Base-by-base conservation (phyloP, 1,140 invertebrate genomes). In the Caenorhabditis briggsae region DNA sequence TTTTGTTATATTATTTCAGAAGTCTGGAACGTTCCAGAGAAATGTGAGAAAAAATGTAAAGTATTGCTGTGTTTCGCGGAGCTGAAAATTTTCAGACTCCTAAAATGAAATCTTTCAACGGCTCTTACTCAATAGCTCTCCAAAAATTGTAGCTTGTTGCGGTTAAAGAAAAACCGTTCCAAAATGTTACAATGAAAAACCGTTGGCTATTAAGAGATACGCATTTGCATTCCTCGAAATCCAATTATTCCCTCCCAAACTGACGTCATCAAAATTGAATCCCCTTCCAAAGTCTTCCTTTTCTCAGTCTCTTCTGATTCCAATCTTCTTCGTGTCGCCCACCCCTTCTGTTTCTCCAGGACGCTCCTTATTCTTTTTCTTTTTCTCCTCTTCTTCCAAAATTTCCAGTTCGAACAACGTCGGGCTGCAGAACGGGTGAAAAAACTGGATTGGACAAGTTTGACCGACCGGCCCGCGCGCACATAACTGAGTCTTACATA, bases 391-490 rank as follows among this genome's bases (percentile, higher is more conserved):
- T 3, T 33, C 33, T 33, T 33, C 33, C 3, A 33, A 33, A 16
- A 78, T 50, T 78, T 78, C 70, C 70, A 78, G 70, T 78, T 78
- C 70, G 70, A 78, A 78, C 70, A 23, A 78, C 46, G n/a, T 78
- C 46, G n/a, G 11, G 53, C 33, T 33, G 33, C 9, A 50, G 70
- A 78, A 78, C 46, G 43, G 70, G 70, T 50, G 70, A 78, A 78
- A 78, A 78, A 78, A 78, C 70, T 78, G 70, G 70, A 78, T 78
- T 78, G 70, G 70, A 23, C 70, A 78, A 78, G 70, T 78, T 78
- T 11, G 46, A 46, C 2, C 70, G 70, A n/a, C 70, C 46, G 65
- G 11, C 18, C 46, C 23, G 46, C 46, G 70, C 46, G 46, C 70
- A 78, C 70, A 78, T 78, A 46, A 78, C 70, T 78, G 43, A 43